Evolutionary conservation across 2,888 invertebrate species (phyloP).

Genomic region (Drosophila nigricruria): DNA sequence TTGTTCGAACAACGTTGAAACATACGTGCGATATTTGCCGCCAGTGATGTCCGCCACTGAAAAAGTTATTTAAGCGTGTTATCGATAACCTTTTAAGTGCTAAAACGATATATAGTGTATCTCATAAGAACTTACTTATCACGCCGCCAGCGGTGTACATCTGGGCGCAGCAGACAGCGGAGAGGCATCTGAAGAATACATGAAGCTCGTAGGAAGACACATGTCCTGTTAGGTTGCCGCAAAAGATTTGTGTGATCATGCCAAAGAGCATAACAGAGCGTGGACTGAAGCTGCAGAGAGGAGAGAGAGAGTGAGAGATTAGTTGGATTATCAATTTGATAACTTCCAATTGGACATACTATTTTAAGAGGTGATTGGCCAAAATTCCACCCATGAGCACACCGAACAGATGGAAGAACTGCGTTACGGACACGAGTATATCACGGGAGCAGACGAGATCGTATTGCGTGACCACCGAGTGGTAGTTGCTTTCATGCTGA

Average conservation of each 20-base stretch:
- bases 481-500: constrained; percentile 82
- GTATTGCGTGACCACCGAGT: constrained; percentile 85
- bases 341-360: constrained; percentile 73
- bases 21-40: constrained; percentile 84
- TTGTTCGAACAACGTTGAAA: constrained; percentile 85
- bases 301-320: neutral
- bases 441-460: constrained; percentile 86
- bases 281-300: constrained; percentile 84
- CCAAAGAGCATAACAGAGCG: constrained; percentile 85
- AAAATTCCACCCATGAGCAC: constrained; percentile 86
- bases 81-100: neutral
- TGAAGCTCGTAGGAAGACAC: constrained; percentile 85
- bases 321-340: neutral
- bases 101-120: neutral
- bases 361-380: constrained; percentile 84
- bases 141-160: constrained; percentile 86
- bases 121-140: constrained; percentile 84
- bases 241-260: constrained; percentile 85
- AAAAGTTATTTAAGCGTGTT: neutral
- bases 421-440: constrained; percentile 86
- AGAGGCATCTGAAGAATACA: constrained; percentile 85
- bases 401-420: constrained; percentile 86
- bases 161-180: constrained; percentile 85
- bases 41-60: constrained; percentile 85
- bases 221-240: constrained; percentile 85